Evolutionary conservation across 2,888 invertebrate species (phyloP), one percentile per base, ranked within the genome.

Genomic region (Hemaris fuciformis): DNA sequence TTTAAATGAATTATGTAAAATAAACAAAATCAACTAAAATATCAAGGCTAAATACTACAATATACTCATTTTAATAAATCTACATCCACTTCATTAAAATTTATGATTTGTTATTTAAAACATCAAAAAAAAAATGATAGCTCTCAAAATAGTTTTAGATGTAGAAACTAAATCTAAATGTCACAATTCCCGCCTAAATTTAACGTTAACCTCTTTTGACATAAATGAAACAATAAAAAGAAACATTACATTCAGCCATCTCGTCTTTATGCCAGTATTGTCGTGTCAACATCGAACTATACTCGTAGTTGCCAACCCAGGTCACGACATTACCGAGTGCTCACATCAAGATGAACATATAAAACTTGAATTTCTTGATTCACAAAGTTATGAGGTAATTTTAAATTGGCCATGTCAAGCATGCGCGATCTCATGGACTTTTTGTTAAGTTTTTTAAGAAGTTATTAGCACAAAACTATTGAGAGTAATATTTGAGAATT

Each of bases 351-450:
- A 53, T 31, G 10, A 1, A 43, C 22, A 22, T 20, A 20, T 20
- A 27, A n/a, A 59, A 59, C 58, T 42, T 43, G 58, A 59, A 27
- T 59, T 59, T 43, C 58, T 43, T 43, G 27, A 42, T 59, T 15
- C 25, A 15, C 6, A 25, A 25, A 25, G 23, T 41, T 38, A n/a
- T n/a, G 25, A 31, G 53, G 31, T 53, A 53, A 53, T 53, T 31
- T 53, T 15, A 53, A 53, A 53, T 53, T 53, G 53, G 10, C 18
- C 53, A 53, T 53, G 18, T 31, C 31, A 53, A 53, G n/a, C 48
- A n/a, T n/a, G 8, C 18, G 53, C 18, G 7, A 38, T 5, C 18
- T 59, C 27, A 7, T n/a, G n/a, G 57, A 41, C 23, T 46, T 53
- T 31, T 53, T 53, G 3, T 31, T 10, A 1, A 1, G 18, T 53